Base-by-base conservation (phyloP, 2,797 vertebrate species). In the Chelmon rostratus region DNA sequence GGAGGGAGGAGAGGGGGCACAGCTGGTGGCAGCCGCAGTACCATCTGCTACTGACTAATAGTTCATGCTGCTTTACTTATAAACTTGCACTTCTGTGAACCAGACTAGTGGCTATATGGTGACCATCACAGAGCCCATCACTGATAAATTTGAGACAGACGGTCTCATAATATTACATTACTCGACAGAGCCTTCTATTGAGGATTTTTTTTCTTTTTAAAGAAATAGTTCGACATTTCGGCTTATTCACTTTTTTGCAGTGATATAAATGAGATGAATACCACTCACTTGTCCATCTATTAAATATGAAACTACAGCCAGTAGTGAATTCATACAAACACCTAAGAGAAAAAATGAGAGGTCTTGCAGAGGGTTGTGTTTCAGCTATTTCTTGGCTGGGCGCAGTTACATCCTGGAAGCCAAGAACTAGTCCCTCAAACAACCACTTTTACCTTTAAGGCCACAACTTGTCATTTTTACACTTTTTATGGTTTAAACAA, bases 21-120 rank as follows among this genome's bases (percentile, higher is more conserved):
- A 98, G 97, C 97, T 98, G 98, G 96, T 95, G 95, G 96, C 96
- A 97, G 96, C 96, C 96, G 89, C 93, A 92, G 93, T 92, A 94
- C 96, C 98, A 98, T 97, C 98, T 98, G 98, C 96, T 97, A 92
- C 91, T 88, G 91, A 94, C 96, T 96, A 91, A 94, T 95, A 95
- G 94, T 94, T 95, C 92, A 92, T 91, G 93, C 95, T 95, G 92
- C 93, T 95, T 96, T 93, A 95, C 95, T 95, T 94, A 93, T 91
- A 95, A 95, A 94, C 94, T 95, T 95, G 91, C 91, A 94, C 83
- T 86, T 93, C 81, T 92, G 84, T 81, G 79, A 89, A 92, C 73
- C 87, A 84, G 81, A 81, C 76, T 76, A 78, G 90, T 58, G 53
- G 82, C 82, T 89, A 76, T 71, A 79, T 61, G 68, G 82, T 85